Base-by-base conservation (phyloP, 2,113 vertebrate genomes). In the Pterophyllum scalare region DNA sequence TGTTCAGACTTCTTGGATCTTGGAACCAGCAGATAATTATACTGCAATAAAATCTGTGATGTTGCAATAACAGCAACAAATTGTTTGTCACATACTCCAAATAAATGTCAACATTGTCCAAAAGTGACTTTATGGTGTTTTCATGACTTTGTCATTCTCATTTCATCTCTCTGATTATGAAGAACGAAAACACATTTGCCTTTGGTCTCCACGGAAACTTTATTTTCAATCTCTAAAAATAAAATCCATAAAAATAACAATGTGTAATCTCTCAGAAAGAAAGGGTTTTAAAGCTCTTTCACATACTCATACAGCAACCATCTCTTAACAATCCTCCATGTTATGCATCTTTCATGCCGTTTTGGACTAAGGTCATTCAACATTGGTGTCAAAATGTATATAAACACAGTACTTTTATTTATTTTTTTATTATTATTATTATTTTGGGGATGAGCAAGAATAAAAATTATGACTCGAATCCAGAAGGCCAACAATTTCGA, bases 241-340 rank as follows among this genome's bases (percentile, higher is more conserved):
- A 85, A 92, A 87, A 84, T 82, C 35, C 88, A 91, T 87, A 82
- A 89, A 94, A 92, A 94, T 75, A 92, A 81, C 19, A 90, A 88
- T 67, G n/a, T 91, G 40, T 87, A 81, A 58, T 87, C 49, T 83
- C 57, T 76, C 70, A 58, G 59, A 87, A 87, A 85, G 58, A 67
- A 61, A 80, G 33, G 3, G 1, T 75, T 84, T 86, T 91, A 93
- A 94, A 94, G 88, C 90, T 82, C 78, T 85, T 91, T 85, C 67
- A 67, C 64, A 77, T 12, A 83, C 59, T 70, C 26, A 58, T 20
- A 89, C 72, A 87, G 65, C 78, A 72, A 80, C 76, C 46, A 17
- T 84, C 67, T 58, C 15, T 67, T n/a, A 46, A 81, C 20, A 59
- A 54, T 40, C 52, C 22, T 26, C 49, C 13, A 46, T n/a, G 40